These are phyloP conservation scores for Stenichneumon culpator DNA, from an alignment of 2,888 invertebrate species.

Conservation along the genomic window DNA sequence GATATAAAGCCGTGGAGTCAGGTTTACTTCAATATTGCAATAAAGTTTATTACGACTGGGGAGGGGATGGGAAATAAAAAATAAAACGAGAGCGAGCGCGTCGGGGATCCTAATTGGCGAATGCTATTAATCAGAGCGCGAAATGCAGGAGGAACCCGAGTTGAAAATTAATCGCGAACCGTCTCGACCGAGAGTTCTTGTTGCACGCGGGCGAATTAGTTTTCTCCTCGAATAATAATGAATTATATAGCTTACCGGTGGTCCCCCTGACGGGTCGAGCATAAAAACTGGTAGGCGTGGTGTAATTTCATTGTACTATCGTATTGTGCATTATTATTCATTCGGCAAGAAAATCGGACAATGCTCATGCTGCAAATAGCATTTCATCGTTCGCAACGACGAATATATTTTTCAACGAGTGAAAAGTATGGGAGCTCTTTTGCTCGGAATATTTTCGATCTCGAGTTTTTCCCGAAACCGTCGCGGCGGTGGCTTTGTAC, in stretches of 20 bases:
- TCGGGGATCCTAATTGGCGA: constrained; percentile 41
- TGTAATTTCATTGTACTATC: background rate
- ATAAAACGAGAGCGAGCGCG: background rate
- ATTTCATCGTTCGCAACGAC: no score
- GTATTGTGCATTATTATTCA: background rate
- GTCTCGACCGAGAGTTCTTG: constrained; percentile 14
- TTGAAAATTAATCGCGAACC: constrained; percentile 30
- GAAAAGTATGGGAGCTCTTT: no score
- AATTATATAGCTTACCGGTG: constrained; percentile 15
- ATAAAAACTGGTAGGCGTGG: background rate
- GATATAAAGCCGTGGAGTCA: background rate
- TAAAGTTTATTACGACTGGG: background rate
- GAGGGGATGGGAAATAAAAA: background rate
- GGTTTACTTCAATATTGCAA: background rate
- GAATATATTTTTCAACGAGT: no score
- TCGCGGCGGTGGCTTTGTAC: constrained; percentile 33
- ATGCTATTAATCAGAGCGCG: constrained; percentile 31
- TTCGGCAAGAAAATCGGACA: background rate
- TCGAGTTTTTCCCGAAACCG: no score
- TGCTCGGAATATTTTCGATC: no score
- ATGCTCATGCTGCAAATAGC: background rate
- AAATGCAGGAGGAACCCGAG: constrained; percentile 21
- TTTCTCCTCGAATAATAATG: constrained; percentile 46
- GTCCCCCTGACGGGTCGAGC: background rate
- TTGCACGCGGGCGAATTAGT: constrained; percentile 34